These are phyloP conservation scores for Anneissia japonica DNA, from an alignment of 35 echinoderm and acorn worm species.

Conservation along the genomic window DNA sequence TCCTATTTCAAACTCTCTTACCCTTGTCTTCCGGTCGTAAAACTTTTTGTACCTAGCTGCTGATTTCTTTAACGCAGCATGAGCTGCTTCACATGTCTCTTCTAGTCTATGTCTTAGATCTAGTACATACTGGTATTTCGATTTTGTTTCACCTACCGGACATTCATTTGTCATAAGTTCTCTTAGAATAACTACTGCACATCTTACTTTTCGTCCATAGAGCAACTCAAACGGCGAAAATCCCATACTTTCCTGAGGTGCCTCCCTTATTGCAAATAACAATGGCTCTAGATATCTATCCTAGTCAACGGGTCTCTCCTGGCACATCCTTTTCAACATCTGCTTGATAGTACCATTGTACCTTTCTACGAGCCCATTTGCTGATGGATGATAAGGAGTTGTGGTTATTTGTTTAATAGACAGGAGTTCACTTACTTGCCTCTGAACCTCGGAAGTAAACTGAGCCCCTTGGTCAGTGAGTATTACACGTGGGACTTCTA, in stretches of 20 bases:
- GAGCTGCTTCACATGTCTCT: slow-evolving; percentile 10
- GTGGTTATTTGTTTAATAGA: slow-evolving; percentile 15
- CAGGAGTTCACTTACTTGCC: slow-evolving; percentile 18
- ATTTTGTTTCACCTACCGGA: neutral
- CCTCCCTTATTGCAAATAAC: too few species aligned
- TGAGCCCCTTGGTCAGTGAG: slow-evolving; percentile 15
- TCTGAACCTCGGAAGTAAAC: slow-evolving; percentile 30
- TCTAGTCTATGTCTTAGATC: slow-evolving; percentile 7
- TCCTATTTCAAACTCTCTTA: neutral
- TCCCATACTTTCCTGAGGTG: too few species aligned
- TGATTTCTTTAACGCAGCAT: neutral
- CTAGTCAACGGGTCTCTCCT: too few species aligned
- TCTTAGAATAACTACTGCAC: neutral
- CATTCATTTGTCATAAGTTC: neutral
- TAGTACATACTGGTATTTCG: slow-evolving; percentile 2
- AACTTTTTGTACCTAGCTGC: neutral
- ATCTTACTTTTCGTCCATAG: too few species aligned
- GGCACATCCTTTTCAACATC: too few species aligned
- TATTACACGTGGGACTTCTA: slow-evolving; percentile 32
- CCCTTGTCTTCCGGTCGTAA: neutral
- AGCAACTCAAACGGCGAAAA: too few species aligned
- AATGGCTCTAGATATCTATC: too few species aligned
- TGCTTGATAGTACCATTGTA: too few species aligned
- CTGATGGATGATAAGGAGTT: neutral
- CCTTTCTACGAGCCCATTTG: too few species aligned